Evolutionary conservation across 2,888 invertebrate genomes (phyloP), one percentile per base, ranked within the genome.

Genomic region (Argynnis bischoffii): DNA sequence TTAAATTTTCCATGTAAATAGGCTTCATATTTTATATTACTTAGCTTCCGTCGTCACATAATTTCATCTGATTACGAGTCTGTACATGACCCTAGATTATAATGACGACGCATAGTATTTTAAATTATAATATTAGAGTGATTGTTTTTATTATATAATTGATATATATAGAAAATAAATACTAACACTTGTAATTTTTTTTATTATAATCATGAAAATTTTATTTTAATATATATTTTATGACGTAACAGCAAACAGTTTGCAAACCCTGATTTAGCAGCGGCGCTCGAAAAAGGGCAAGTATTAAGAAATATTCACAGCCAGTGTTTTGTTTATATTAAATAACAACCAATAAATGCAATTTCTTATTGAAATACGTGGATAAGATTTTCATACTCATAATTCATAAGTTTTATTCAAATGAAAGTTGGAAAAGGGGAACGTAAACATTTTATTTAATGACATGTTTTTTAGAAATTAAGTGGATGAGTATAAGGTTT

Each of bases 251-350:
- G 4, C 41, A 48, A 51, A 68, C 57, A 63, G 73, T 72, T 74
- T 47, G 46, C 65, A 65, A 72, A 35, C 69, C 47, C 75, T 74
- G 74, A 48, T 55, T 14, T 53, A 71, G 60, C 59, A 71, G 73
- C 67, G 73, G 73, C 64, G 69, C 68, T 69, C 66, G 57, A 73
- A 71, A 73, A 66, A 67, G 73, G 69, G 61, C 64, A 73, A 67
- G 66, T 66, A 71, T 71, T 73, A 71, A 71, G 73, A 71, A 71
- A 73, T 71, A 71, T 66, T 48, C 66, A 55, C 67, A 63, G 70
- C 59, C 64, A 67, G 66, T 67, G 71, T 69, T 72, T 66, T 72
- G 69, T 69, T 71, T 69, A 67, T 68, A 71, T 69, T 73, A 71
- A 69, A 68, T 71, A 66, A 71, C 70, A 71, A 54, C 54, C 64